These are phyloP conservation scores for Sesamia nonagrioides DNA, from an alignment of 1,140 invertebrate species.

Conservation along the genomic window DNA sequence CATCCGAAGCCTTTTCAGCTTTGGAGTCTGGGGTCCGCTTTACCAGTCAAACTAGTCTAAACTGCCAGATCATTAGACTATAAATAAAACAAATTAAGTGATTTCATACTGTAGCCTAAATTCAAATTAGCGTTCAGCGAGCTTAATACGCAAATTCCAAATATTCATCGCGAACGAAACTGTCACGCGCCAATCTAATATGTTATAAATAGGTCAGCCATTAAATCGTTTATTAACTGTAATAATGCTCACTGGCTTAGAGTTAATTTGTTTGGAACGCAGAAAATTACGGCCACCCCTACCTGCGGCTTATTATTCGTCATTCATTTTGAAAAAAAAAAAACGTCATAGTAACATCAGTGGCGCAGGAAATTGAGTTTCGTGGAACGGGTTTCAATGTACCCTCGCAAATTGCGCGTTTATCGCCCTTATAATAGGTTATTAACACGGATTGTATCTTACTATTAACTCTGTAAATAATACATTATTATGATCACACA, in stretches of 20 bases:
- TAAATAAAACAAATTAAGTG: slow-evolving; percentile 16
- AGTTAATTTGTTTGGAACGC: slow-evolving; percentile 59
- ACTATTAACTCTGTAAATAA: neutral
- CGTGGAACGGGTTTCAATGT: slow-evolving; percentile 42
- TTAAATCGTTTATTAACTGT: slow-evolving; percentile 61
- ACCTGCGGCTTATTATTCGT: slow-evolving; percentile 50
- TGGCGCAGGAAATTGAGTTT: slow-evolving; percentile 45
- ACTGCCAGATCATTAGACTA: neutral
- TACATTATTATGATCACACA: neutral
- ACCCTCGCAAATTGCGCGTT: slow-evolving; percentile 39
- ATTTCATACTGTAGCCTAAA: slow-evolving; percentile 9
- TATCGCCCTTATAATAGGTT: slow-evolving; percentile 33
- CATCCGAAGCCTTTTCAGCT: too few relatives aligned
- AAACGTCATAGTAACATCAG: slow-evolving; percentile 49
- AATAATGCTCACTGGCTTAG: slow-evolving; percentile 60
- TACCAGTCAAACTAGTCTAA: too few relatives aligned
- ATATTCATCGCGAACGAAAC: slow-evolving; percentile 28
- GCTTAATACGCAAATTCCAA: slow-evolving; percentile 32
- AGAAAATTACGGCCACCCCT: slow-evolving; percentile 53
- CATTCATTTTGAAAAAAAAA: slow-evolving; percentile 51
- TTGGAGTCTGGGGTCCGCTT: too few relatives aligned
- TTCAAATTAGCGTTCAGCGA: slow-evolving; percentile 18
- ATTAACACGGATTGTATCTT: slow-evolving; percentile 15
- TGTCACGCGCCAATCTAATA: slow-evolving; percentile 54
- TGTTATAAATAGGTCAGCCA: slow-evolving; percentile 59